phyloP scores from a whole-genome alignment of 2,888 invertebrate species.

The Ochlodes sylvanus region DNA sequence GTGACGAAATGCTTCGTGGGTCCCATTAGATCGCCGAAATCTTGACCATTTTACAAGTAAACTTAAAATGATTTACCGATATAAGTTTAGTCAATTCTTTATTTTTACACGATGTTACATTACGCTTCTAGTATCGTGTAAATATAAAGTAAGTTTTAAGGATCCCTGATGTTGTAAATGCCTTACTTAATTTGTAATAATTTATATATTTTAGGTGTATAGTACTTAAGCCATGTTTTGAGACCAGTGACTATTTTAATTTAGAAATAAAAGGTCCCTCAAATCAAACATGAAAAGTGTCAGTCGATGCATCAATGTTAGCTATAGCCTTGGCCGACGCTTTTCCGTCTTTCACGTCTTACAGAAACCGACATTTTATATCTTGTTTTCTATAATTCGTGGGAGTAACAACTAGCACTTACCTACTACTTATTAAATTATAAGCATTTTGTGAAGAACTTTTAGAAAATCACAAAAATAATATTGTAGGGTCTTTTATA shows the following conservation, averaged over 20 bases:
- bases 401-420: slow-evolving; percentile 70
- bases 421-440: slow-evolving; percentile 71
- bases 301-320: slow-evolving; percentile 60
- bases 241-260: slow-evolving; percentile 85
- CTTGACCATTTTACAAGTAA: slow-evolving; percentile 81
- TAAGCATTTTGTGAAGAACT: slow-evolving; percentile 75
- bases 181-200: slow-evolving; percentile 86
- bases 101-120: slow-evolving; percentile 80
- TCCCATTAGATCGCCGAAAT: slow-evolving; percentile 81
- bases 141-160: slow-evolving; percentile 77
- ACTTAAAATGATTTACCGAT: slow-evolving; percentile 81
- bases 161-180: slow-evolving; percentile 83
- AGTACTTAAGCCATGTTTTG: slow-evolving; percentile 85
- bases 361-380: slow-evolving; percentile 72
- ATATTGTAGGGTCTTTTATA: slow-evolving; percentile 79
- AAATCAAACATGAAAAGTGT: slow-evolving; percentile 66
- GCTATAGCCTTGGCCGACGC: slow-evolving; percentile 66
- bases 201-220: slow-evolving; percentile 85
- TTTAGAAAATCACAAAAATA: slow-evolving; percentile 72
- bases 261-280: slow-evolving; percentile 76
- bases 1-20: slow-evolving; percentile 67
- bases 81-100: slow-evolving; percentile 84
- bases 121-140: slow-evolving; percentile 76
- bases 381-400: slow-evolving; percentile 80
- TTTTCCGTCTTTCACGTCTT: slow-evolving; percentile 72